Evolutionary conservation across 2,797 vertebrate genomes (phyloP).

Genomic region (Lagocephalus sceleratus): DNA sequence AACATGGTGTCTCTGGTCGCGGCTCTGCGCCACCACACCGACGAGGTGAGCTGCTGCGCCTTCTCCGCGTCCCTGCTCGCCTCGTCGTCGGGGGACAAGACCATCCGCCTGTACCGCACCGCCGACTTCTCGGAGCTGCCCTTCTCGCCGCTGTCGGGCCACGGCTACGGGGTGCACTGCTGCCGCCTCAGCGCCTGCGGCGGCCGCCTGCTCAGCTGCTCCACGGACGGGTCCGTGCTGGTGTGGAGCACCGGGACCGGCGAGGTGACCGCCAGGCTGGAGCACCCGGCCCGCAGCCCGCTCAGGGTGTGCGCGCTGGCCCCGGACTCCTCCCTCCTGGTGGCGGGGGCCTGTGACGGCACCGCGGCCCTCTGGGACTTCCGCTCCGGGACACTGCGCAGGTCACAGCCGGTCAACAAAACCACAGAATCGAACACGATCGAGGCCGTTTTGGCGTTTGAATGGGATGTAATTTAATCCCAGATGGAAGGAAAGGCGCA

Average conservation of each 20-base stretch:
- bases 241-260: slow-evolving; percentile 75
- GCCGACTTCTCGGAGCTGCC: slow-evolving; percentile 75
- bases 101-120: slow-evolving; percentile 77
- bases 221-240: slow-evolving; percentile 78
- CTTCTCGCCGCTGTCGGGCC: slow-evolving; percentile 79
- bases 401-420: slow-evolving; percentile 73
- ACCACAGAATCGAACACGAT: no score
- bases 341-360: slow-evolving; percentile 82
- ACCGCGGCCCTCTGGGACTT: slow-evolving; percentile 80
- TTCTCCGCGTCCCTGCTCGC: slow-evolving; percentile 80
- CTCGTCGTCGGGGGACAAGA: slow-evolving; percentile 85
- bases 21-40: slow-evolving; percentile 76
- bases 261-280: slow-evolving; percentile 56
- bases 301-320: slow-evolving; percentile 82
- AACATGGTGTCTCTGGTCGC: slow-evolving; percentile 78
- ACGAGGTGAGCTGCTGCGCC: slow-evolving; percentile 84
- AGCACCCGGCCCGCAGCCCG: slow-evolving; percentile 77
- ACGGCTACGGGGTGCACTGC: slow-evolving; percentile 83
- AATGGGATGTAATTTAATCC: no score
- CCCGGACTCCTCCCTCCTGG: slow-evolving; percentile 57
- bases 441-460: no score
- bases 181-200: slow-evolving; percentile 85
- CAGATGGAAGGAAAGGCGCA: no score
- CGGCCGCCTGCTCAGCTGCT: slow-evolving; percentile 79
- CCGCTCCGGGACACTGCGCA: slow-evolving; percentile 61